Conservation (phyloP, 2,113 vertebrate species). For the Cathartes aura region DNA sequence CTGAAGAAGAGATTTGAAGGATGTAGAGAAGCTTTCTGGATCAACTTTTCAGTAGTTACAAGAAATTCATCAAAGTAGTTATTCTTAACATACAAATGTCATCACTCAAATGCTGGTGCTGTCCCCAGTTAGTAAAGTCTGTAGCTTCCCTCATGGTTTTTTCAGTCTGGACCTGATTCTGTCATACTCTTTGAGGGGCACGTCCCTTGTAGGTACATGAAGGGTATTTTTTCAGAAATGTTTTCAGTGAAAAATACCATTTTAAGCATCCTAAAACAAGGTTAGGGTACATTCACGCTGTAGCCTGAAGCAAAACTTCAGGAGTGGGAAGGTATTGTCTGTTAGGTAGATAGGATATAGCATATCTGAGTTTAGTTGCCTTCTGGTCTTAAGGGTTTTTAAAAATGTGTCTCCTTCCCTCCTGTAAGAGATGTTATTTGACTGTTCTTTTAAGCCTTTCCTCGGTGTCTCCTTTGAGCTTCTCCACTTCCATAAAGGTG, state of each 20-base stretch:
- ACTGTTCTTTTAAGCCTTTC: neutral
- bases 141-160: neutral
- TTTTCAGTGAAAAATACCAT: neutral
- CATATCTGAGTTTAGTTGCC: neutral
- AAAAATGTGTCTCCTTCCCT: neutral
- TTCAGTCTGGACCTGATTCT: neutral
- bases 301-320: neutral
- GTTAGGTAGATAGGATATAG: neutral
- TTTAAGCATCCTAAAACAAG: neutral
- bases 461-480: neutral
- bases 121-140: neutral
- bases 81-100: neutral
- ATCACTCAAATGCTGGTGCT: neutral
- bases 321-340: neutral
- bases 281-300: neutral
- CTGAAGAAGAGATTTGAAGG: neutral
- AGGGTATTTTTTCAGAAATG: neutral
- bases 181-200: neutral
- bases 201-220: accelerated
- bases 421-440: neutral
- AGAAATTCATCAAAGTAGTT: neutral
- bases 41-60: neutral
- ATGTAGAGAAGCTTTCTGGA: neutral
- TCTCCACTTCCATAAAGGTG: neutral
- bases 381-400: neutral